Conservation (phyloP, 2,113 vertebrate genomes). For the Etia nguti region DNA sequence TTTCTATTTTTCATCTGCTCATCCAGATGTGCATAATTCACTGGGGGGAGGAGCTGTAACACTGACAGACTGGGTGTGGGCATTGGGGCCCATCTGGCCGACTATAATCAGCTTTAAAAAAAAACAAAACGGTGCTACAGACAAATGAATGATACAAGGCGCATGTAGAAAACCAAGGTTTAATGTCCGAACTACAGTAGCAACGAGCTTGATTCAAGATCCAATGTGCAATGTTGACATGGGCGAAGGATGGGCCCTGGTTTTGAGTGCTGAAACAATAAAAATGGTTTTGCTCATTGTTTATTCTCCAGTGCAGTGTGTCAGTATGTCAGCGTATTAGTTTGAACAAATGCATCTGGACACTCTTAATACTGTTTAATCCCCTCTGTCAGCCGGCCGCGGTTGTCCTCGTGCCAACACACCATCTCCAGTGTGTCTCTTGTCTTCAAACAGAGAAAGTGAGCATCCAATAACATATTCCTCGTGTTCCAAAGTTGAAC, state of each 20-base stretch:
- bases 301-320: constrained; percentile 12
- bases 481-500: not conserved
- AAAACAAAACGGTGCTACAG: constrained; percentile 23
- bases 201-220: not conserved
- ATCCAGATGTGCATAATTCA: constrained; percentile 53
- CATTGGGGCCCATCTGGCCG: constrained; percentile 54
- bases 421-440: constrained; percentile 18
- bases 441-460: constrained; percentile 34
- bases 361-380: constrained; percentile 71
- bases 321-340: constrained; percentile 40
- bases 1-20: constrained; percentile 19
- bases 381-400: constrained; percentile 39
- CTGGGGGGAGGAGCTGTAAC: constrained; percentile 9
- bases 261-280: not conserved
- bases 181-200: not conserved
- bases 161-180: constrained; percentile 10
- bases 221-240: not conserved
- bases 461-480: not conserved
- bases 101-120: constrained; percentile 68
- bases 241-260: not conserved
- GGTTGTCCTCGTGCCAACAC: constrained; percentile 25
- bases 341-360: constrained; percentile 64
- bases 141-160: constrained; percentile 16
- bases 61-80: constrained; percentile 15
- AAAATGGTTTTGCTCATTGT: not conserved